Evolutionary conservation across 1,140 invertebrate species (phyloP).

Genomic region (Spodoptera litura): DNA sequence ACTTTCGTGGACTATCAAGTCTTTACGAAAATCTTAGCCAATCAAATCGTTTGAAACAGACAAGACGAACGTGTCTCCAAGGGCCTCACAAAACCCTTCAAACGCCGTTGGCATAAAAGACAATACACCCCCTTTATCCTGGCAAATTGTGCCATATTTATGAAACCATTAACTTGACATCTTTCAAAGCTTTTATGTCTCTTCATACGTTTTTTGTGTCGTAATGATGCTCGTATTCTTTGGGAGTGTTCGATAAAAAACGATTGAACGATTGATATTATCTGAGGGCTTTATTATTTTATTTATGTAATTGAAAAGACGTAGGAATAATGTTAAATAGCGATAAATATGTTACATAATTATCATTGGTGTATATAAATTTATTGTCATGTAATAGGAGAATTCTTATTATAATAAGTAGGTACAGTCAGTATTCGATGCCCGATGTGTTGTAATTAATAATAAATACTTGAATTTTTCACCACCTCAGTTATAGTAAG

Average conservation of each 20-base stretch:
- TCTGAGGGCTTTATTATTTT: constrained; percentile 1
- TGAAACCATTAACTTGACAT: constrained; percentile 60
- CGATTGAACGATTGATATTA: neutral
- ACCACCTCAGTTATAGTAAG: no score
- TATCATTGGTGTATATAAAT: no score
- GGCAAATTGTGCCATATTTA: constrained; percentile 61
- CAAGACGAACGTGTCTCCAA: constrained; percentile 4
- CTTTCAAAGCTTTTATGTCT: constrained; percentile 58
- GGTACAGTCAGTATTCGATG: no score
- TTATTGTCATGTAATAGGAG: no score
- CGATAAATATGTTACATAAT: no score
- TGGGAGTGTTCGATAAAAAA: constrained; percentile 28
- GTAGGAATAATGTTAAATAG: no score
- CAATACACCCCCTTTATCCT: constrained; percentile 62
- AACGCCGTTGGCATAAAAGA: constrained; percentile 52
- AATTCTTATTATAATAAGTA: no score
- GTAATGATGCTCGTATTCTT: constrained; percentile 36
- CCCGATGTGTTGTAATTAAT: no score
- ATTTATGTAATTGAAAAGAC: neutral
- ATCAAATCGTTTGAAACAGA: neutral
- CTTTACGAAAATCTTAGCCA: no score
- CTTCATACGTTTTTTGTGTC: constrained; percentile 34
- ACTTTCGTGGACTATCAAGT: no score
- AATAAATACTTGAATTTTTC: no score
- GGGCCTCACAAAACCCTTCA: constrained; percentile 4